A percentile compares a stretch with the other conserved stretches of the same genome.
Evolutionary conservation across 2,113 vertebrate genomes (phyloP).

Genomic region (Plotosus lineatus): DNA sequence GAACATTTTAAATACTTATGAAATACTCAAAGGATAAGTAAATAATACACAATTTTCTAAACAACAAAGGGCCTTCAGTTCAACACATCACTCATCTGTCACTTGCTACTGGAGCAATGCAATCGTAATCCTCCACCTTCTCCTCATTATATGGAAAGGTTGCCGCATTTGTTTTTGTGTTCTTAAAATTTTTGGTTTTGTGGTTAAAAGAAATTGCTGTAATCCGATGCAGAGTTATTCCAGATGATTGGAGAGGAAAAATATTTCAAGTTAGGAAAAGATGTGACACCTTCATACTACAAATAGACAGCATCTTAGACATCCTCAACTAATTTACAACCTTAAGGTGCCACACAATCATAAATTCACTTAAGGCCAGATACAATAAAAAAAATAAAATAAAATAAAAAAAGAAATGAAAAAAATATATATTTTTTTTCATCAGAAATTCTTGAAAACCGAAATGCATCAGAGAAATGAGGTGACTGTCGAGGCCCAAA

Average conservation of each 20-base stretch:
- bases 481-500: too few relatives aligned
- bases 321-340: conserved; percentile 9
- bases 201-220: neutral
- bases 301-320: neutral
- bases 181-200: neutral
- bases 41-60: neutral
- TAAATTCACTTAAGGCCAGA: neutral
- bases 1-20: conserved; percentile 18
- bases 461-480: too few relatives aligned
- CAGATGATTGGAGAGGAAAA: neutral
- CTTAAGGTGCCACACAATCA: neutral
- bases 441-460: too few relatives aligned
- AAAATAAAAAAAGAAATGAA: too few relatives aligned
- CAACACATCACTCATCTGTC: neutral
- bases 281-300: neutral
- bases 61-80: neutral
- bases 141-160: neutral
- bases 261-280: neutral
- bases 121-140: neutral
- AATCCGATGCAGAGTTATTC: neutral
- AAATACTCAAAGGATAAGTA: conserved; percentile 11
- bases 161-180: neutral
- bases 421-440: too few relatives aligned
- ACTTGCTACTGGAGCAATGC: neutral
- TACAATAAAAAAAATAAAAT: too few relatives aligned